Conservation (phyloP, 1,140 invertebrate species). For the Lineus longissimus region DNA sequence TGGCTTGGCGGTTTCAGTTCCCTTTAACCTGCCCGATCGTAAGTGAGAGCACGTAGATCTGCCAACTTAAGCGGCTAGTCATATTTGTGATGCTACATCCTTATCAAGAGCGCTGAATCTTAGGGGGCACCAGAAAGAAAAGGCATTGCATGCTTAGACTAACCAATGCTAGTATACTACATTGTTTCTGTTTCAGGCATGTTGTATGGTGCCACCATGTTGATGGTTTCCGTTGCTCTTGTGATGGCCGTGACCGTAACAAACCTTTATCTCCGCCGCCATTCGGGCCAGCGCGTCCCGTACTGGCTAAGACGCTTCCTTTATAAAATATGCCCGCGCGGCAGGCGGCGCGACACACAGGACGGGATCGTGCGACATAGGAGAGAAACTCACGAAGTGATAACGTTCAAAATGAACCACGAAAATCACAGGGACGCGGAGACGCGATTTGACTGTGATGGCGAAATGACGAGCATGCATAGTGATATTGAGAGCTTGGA, state of each 20-base stretch:
- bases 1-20: too few species aligned
- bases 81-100: too few species aligned
- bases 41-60: not conserved
- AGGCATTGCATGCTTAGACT: too few species aligned
- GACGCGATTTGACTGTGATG: not conserved
- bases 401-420: not conserved
- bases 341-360: not conserved
- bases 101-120: too few species aligned
- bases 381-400: not conserved
- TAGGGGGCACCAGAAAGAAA: too few species aligned
- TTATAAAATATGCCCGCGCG: not conserved
- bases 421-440: not conserved
- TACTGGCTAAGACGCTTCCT: conserved; percentile 11
- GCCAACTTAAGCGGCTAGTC: too few species aligned
- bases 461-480: not conserved
- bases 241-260: conserved; percentile 26
- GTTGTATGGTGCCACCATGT: conserved; percentile 24
- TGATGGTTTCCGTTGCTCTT: conserved; percentile 23
- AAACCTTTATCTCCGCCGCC: conserved; percentile 20
- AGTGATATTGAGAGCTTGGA: conserved; percentile 1
- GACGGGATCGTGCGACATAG: not conserved
- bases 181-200: conserved; percentile 20
- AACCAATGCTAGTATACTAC: too few species aligned
- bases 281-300: conserved; percentile 2
- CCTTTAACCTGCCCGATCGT: too few species aligned